These are phyloP conservation scores for Pyrocoelia pectoralis DNA, from an alignment of 2,888 invertebrate species.

Conservation along the genomic window DNA sequence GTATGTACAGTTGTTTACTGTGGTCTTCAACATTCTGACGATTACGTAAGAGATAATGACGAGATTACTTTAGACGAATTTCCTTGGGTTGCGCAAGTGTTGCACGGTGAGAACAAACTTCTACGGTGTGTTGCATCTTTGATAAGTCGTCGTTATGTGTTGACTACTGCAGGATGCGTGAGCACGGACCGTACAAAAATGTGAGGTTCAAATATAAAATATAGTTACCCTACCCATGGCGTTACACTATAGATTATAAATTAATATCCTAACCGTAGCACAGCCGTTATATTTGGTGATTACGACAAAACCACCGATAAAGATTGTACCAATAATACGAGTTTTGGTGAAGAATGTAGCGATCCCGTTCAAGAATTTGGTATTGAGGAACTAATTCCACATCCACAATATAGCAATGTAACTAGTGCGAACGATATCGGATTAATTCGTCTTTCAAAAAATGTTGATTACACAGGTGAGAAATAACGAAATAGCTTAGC, in stretches of 20 bases:
- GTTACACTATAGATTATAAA: neutral
- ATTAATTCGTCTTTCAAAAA: too few relatives aligned
- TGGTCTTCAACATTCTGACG: slow-evolving; percentile 13
- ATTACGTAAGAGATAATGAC: neutral
- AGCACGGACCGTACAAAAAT: neutral
- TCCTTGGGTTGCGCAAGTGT: neutral
- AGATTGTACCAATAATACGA: neutral
- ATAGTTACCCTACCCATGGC: too few relatives aligned
- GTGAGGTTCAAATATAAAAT: too few relatives aligned
- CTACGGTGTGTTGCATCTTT: neutral
- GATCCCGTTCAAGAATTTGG: neutral
- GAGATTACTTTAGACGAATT: slow-evolving; percentile 1
- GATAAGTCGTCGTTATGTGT: neutral
- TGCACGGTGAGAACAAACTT: neutral
- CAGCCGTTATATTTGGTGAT: neutral
- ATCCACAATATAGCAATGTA: neutral
- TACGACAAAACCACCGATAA: neutral
- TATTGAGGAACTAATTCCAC: slow-evolving; percentile 1
- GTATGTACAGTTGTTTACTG: too few relatives aligned
- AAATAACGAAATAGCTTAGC: too few relatives aligned
- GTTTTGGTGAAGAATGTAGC: neutral
- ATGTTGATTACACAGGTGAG: too few relatives aligned
- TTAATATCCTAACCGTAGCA: too few relatives aligned
- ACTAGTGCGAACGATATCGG: too few relatives aligned
- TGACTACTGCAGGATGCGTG: slow-evolving; percentile 1